Percentiles rank a stretch among this genome's conserved stretches.
Conservation (phyloP, 2,797 vertebrate species). For the Rhinogobio ventralis region DNA sequence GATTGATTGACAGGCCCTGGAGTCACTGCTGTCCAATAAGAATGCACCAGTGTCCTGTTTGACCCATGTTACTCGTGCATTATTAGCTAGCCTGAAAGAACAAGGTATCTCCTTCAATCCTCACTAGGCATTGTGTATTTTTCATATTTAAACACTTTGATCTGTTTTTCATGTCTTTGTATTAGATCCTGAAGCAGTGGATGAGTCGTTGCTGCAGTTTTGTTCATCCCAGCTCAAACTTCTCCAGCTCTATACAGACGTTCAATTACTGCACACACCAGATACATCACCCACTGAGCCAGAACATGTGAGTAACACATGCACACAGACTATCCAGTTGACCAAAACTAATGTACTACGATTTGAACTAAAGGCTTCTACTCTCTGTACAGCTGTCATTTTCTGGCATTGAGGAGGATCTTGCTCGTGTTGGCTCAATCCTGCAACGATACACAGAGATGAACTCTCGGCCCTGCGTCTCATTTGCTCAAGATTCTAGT, state of each 20-base stretch:
- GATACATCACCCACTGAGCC: conserved; percentile 68
- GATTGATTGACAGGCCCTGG: conserved; percentile 84
- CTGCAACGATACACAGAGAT: conserved; percentile 86
- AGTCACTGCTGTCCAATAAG: conserved; percentile 87
- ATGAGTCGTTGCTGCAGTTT: conserved; percentile 86
- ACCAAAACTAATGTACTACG: not conserved
- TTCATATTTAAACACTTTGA: conserved; percentile 20
- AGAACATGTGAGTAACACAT: conserved; percentile 75
- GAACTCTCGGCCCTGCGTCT: conserved; percentile 76
- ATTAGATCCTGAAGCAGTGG: conserved; percentile 87
- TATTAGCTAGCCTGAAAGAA: conserved; percentile 84
- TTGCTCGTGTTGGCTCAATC: conserved; percentile 78
- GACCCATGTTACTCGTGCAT: conserved; percentile 81
- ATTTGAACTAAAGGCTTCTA: not conserved
- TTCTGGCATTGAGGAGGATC: conserved; percentile 80
- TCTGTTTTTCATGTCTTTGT: conserved; percentile 37
- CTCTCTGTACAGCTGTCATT: conserved; percentile 54
- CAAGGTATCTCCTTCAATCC: conserved; percentile 79
- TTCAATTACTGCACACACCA: conserved; percentile 81
- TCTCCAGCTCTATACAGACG: conserved; percentile 88
- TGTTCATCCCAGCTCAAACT: conserved; percentile 88
- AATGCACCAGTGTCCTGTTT: conserved; percentile 86
- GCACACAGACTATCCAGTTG: not conserved
- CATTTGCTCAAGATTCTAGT: conserved; percentile 82
- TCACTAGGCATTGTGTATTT: not conserved